A percentile compares a stretch with the other conserved stretches of the same genome.
These are phyloP conservation scores for Volucella inflata DNA, from an alignment of 2,888 invertebrate species.

Conservation along the genomic window DNA sequence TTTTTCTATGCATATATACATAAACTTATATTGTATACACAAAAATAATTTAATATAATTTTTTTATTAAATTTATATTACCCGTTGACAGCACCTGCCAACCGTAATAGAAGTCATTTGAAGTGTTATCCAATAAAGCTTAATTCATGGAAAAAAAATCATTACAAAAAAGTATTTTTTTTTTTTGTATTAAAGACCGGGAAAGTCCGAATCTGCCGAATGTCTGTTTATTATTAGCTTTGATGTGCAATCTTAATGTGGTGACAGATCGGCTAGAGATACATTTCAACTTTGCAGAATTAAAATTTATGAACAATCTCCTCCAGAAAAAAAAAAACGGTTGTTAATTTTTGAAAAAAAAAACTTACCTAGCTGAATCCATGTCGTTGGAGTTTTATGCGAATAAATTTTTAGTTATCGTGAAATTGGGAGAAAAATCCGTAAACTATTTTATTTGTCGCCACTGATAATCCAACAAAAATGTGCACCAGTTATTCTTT, in stretches of 20 bases:
- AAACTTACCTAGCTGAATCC: slow-evolving; percentile 70
- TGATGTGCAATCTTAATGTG: slow-evolving; percentile 13
- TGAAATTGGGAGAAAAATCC: slow-evolving; percentile 21
- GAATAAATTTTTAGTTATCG: slow-evolving; percentile 17
- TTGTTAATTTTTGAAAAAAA: neutral
- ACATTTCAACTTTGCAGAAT: neutral
- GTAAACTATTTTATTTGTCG: slow-evolving; percentile 21
- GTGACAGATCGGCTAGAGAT: slow-evolving; percentile 19
- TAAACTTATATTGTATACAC: neutral
- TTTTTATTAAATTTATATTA: slow-evolving; percentile 39
- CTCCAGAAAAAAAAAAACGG: neutral
- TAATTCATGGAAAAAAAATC: slow-evolving; percentile 15
- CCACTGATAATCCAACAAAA: slow-evolving; percentile 69
- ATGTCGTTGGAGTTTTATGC: slow-evolving; percentile 52
- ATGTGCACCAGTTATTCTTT: slow-evolving; percentile 13
- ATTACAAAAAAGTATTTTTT: neutral
- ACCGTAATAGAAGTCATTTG: neutral
- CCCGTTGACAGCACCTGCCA: slow-evolving; percentile 15
- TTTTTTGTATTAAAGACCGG: slow-evolving; percentile 30
- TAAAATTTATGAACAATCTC: neutral
- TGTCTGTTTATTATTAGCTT: slow-evolving; percentile 32
- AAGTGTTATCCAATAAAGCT: slow-evolving; percentile 38
- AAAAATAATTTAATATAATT: slow-evolving; percentile 25
- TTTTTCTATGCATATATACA: slow-evolving; percentile 31
- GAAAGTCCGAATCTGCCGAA: slow-evolving; percentile 15